These are phyloP conservation scores for Scolopax rusticola DNA, from an alignment of 2,797 vertebrate species.

Conservation along the genomic window DNA sequence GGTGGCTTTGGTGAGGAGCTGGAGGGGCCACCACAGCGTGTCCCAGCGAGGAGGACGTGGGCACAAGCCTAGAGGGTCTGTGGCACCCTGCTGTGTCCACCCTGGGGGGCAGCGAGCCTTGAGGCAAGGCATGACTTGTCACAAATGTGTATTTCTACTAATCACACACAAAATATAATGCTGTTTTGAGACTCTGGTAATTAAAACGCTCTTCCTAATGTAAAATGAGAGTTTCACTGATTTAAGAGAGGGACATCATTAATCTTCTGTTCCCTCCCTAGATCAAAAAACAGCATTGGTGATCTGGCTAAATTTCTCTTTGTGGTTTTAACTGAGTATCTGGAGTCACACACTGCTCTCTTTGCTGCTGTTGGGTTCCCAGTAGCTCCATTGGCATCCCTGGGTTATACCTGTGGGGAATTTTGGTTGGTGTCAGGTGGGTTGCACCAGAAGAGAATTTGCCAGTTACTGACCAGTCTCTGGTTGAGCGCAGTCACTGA, in stretches of 20 bases:
- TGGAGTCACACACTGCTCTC: rapidly evolving
- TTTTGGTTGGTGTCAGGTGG: neutral
- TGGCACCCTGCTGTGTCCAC: rapidly evolving
- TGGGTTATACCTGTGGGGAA: neutral
- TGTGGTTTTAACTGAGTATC: neutral
- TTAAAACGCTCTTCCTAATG: rapidly evolving
- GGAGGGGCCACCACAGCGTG: rapidly evolving
- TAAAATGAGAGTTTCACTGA: rapidly evolving
- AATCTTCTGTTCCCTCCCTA: neutral
- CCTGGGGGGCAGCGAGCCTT: rapidly evolving
- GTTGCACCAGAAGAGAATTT: neutral
- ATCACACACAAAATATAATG: rapidly evolving
- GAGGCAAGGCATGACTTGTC: rapidly evolving
- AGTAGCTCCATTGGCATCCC: neutral
- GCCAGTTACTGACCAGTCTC: neutral
- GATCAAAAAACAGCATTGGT: too few species aligned
- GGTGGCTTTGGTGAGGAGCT: neutral
- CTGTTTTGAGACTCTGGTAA: rapidly evolving
- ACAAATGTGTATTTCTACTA: rapidly evolving
- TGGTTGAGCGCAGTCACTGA: neutral
- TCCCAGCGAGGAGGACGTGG: rapidly evolving
- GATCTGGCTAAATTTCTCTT: neutral
- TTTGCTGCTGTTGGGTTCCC: neutral
- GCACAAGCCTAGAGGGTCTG: rapidly evolving
- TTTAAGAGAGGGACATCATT: rapidly evolving